A percentile compares a stretch with the other conserved stretches of the same genome.
phyloP scores from a whole-genome alignment of 64 coral and sea anemone species.

The Platygyra sinensis region DNA sequence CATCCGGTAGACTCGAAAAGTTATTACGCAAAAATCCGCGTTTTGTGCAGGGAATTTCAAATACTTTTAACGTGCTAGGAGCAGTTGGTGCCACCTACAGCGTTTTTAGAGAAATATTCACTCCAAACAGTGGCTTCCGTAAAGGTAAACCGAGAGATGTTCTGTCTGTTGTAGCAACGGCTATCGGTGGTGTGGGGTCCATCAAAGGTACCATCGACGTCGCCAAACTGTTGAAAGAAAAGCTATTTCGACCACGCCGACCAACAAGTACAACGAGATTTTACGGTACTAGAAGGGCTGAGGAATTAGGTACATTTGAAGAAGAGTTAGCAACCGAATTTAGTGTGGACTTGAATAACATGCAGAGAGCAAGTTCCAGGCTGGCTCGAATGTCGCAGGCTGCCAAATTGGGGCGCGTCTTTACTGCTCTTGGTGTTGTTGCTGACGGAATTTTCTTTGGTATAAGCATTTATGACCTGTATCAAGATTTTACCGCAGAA shows the following conservation, averaged over 20 bases:
- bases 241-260: background rate
- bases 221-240: background rate
- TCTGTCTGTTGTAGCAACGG: background rate
- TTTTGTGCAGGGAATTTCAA: background rate
- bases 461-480: conserved; percentile 2
- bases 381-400: background rate
- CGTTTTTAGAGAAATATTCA: background rate
- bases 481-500: background rate
- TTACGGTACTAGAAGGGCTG: background rate
- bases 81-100: background rate
- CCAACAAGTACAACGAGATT: background rate
- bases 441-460: conserved; percentile 18
- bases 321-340: background rate
- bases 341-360: background rate
- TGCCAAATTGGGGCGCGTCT: background rate
- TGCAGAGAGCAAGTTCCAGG: background rate
- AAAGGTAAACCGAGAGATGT: conserved; percentile 4
- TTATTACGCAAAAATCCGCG: background rate
- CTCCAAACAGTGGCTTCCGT: background rate
- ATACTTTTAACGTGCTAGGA: conserved; percentile 5
- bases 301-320: background rate
- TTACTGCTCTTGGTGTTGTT: conserved; percentile 3
- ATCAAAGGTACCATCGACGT: background rate
- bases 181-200: background rate
- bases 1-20: background rate